phyloP scores from a whole-genome alignment of 1,140 invertebrate genomes.

The Phthorimaea operculella region DNA sequence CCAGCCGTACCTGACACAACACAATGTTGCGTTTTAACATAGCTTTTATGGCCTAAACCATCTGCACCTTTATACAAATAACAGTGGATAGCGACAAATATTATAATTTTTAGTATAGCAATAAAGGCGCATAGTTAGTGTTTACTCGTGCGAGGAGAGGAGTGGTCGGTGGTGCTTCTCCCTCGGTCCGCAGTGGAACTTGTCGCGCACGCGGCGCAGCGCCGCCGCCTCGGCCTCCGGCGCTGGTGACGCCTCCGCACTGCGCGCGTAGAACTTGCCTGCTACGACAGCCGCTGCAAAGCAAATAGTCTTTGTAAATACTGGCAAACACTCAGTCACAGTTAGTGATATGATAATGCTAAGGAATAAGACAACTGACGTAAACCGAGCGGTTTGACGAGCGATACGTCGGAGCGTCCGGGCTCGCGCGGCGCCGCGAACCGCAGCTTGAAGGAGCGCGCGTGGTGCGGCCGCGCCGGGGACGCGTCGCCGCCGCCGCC shows the following conservation, averaged over 20 bases:
- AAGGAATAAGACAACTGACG: slow-evolving; percentile 25
- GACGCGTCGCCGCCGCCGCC: not conserved
- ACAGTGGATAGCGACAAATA: too few species aligned
- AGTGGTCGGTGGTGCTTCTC: slow-evolving; percentile 13
- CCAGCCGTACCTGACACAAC: slow-evolving; percentile 37
- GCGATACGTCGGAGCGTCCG: slow-evolving; percentile 46
- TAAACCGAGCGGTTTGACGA: slow-evolving; percentile 35
- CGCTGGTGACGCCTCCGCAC: not conserved
- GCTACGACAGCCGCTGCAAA: slow-evolving; percentile 17
- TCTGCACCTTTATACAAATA: too few species aligned
- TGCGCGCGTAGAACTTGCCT: slow-evolving; percentile 19
- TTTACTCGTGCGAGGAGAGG: slow-evolving; percentile 26
- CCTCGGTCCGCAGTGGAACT: slow-evolving; percentile 23
- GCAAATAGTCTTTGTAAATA: not conserved
- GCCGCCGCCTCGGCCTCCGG: slow-evolving; percentile 11
- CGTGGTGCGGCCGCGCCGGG: slow-evolving; percentile 16
- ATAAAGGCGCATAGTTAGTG: too few species aligned
- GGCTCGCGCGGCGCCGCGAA: slow-evolving; percentile 39
- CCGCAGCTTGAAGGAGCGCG: slow-evolving; percentile 46
- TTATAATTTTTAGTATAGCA: too few species aligned
- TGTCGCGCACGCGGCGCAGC: slow-evolving; percentile 14
- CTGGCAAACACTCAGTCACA: not conserved
- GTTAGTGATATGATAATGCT: too few species aligned
- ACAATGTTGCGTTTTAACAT: not conserved
- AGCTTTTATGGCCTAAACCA: too few species aligned